Evolutionary conservation across 2,113 vertebrate species (phyloP).

Genomic region (Dasyurus viverrinus): DNA sequence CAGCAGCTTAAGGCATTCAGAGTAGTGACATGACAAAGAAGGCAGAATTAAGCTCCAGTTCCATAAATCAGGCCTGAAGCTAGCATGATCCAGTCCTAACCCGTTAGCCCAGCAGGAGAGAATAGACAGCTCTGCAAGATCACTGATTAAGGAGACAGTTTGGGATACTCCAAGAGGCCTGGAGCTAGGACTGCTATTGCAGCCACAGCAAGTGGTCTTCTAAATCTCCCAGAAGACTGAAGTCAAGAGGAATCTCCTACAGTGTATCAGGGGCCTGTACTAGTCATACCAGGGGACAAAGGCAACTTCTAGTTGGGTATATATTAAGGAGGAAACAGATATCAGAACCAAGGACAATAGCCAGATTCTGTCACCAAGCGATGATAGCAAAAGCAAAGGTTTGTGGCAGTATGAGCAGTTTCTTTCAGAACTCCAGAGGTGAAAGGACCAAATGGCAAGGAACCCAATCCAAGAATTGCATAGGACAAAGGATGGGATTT

Average conservation of each 20-base stretch:
- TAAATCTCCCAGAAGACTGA: not conserved
- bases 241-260: not conserved
- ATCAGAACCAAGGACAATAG: not conserved
- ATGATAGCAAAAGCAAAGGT: not conserved
- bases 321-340: not conserved
- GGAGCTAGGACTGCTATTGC: not conserved
- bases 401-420: not conserved
- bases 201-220: not conserved
- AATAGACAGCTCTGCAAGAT: not conserved
- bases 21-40: not conserved
- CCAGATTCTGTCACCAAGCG: not conserved
- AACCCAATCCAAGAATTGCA: not conserved
- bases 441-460: not conserved
- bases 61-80: not conserved
- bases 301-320: not conserved
- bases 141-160: not conserved
- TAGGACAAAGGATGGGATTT: not conserved
- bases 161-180: not conserved
- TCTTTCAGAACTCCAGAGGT: not conserved
- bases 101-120: not conserved
- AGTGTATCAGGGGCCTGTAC: not conserved
- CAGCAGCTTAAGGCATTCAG: not conserved
- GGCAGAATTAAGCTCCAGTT: not conserved
- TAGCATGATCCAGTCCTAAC: not conserved
- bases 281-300: not conserved